Evolutionary conservation across 2,113 vertebrate genomes (phyloP).

Genomic region (cattle (Bos taurus)): DNA sequence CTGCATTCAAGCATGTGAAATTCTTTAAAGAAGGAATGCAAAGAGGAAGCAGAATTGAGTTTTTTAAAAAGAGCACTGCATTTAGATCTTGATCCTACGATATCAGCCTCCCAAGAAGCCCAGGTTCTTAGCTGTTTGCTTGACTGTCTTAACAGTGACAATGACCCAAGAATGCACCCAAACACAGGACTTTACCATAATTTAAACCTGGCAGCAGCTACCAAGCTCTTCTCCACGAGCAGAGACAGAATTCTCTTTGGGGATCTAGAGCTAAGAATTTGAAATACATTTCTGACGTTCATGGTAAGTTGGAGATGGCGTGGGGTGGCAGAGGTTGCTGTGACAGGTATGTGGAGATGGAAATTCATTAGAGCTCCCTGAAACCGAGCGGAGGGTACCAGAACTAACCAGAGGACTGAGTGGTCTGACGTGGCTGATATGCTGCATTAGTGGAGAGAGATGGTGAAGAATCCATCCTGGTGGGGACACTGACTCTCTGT

Average conservation of each 20-base stretch:
- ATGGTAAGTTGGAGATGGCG: not conserved
- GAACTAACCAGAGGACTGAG: not conserved
- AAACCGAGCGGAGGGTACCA: not conserved
- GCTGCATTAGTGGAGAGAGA: not conserved
- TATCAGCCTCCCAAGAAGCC: not conserved
- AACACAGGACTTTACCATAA: not conserved
- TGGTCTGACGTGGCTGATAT: not conserved
- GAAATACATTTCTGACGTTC: not conserved
- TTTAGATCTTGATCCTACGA: not conserved
- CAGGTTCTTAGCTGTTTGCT: not conserved
- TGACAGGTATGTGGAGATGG: not conserved
- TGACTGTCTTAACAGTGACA: not conserved
- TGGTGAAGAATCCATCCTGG: not conserved
- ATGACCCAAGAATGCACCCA: not conserved
- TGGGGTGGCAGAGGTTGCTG: not conserved
- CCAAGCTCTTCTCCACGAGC: not conserved
- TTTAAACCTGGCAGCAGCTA: not conserved
- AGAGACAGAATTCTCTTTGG: constrained; percentile 36
- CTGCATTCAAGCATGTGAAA: not conserved
- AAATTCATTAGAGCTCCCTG: not conserved
- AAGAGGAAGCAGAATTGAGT: not conserved
- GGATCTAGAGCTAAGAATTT: not conserved
- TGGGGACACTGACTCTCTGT: not conserved
- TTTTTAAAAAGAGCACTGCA: not conserved
- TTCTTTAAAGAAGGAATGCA: not conserved